These are phyloP conservation scores for Muntiacus reevesi DNA, from an alignment of 2,113 vertebrate species.

Conservation along the genomic window DNA sequence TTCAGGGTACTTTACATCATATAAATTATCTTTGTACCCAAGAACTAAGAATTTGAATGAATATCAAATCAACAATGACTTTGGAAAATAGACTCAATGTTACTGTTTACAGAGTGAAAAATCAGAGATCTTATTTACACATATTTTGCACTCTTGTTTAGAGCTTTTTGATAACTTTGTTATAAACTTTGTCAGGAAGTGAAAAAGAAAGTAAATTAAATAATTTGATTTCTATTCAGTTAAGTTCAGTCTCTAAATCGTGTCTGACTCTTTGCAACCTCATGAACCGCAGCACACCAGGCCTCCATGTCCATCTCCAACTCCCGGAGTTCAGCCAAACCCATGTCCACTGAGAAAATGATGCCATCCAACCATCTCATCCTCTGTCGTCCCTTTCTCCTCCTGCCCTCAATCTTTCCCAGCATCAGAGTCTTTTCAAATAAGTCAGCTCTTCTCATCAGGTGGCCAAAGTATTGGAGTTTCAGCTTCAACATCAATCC, in stretches of 20 bases:
- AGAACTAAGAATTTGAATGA: neutral
- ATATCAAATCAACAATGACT: neutral
- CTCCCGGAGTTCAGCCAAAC: too few species aligned
- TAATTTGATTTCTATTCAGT: neutral
- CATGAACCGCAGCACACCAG: accelerated
- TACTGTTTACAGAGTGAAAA: neutral
- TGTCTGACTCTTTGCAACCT: too few species aligned
- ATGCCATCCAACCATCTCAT: too few species aligned
- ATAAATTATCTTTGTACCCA: neutral
- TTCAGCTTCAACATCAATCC: too few species aligned
- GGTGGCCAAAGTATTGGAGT: too few species aligned
- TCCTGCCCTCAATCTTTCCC: too few species aligned
- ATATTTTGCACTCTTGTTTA: neutral
- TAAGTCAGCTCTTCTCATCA: too few species aligned
- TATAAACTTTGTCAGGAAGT: neutral
- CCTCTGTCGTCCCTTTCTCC: too few species aligned
- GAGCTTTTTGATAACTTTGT: neutral
- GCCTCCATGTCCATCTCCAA: too few species aligned
- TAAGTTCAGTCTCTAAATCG: too few species aligned
- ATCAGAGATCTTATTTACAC: neutral
- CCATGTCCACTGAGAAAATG: too few species aligned
- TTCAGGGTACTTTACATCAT: neutral
- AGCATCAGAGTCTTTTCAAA: too few species aligned
- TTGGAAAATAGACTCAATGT: constrained; percentile 11
- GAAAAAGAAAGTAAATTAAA: constrained; percentile 34